phyloP scores from a whole-genome alignment of 1,140 invertebrate species.

The Sinonovacula constricta region DNA sequence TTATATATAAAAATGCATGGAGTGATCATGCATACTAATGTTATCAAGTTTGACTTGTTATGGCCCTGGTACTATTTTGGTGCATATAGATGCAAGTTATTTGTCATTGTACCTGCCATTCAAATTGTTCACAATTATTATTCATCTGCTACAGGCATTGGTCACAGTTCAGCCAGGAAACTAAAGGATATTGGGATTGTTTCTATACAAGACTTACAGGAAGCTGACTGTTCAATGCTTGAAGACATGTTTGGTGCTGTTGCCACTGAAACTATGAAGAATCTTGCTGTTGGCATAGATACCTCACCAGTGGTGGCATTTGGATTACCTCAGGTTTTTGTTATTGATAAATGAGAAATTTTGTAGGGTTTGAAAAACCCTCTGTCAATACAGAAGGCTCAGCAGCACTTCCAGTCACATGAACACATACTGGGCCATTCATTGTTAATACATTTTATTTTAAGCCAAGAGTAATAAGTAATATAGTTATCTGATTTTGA shows the following conservation, averaged over 20 bases:
- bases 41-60: no score
- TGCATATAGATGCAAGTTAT: no score
- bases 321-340: constrained; percentile 65
- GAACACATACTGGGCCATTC: no score
- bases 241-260: constrained; percentile 58
- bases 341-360: constrained; percentile 4
- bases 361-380: not conserved
- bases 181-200: constrained; percentile 60
- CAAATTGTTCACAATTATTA: no score
- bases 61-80: no score
- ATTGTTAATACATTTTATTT: no score
- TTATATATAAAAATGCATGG: no score
- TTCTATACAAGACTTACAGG: constrained; percentile 61
- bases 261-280: constrained; percentile 50
- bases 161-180: constrained; percentile 55
- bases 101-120: no score
- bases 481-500: no score
- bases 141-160: constrained; percentile 65
- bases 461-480: no score
- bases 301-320: constrained; percentile 61
- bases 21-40: no score
- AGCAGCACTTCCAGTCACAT: no score
- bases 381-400: not conserved
- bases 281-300: constrained; percentile 66
- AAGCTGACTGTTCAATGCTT: constrained; percentile 41